Evolutionary conservation across 2,888 invertebrate species (phyloP), one percentile per base, ranked within the genome.

Genomic region (Morpho helenor): DNA sequence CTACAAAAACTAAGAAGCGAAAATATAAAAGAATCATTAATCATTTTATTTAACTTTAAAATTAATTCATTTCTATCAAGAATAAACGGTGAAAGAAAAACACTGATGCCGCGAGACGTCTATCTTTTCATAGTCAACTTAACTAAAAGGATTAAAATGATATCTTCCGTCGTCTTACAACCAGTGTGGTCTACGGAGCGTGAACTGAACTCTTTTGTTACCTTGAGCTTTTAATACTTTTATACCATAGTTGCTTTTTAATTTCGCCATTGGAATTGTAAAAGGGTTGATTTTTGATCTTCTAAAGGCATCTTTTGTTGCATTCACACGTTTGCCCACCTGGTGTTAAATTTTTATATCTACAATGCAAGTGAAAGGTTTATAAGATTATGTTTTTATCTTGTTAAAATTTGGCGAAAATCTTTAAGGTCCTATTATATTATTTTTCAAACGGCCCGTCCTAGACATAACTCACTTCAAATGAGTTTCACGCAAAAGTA

Each of bases 121-220:
- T 86, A 86, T 86, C 87, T 80, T 85, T 87, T 87, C 85, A 89
- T 87, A 87, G 87, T 80, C 87, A 89, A 89, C 89, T 90, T 88
- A 87, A 85, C 87, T 89, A 90, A 90, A 90, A 87, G 90, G 90
- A 90, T 90, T 89, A 89, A 87, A 89, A 89, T 87, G 84, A 89
- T 88, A 87, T 85, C 88, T 88, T 89, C 87, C 87, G 86, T 82
- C 83, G 79, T 80, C 82, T 83, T 81, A 82, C 89, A 85, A 76
- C 77, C 84, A 85, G 88, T 90, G 89, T 88, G 90, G 88, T 87
- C 90, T 75, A 64, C 80, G 74, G 72, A 87, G 80, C 89, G 87
- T 87, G 82, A 89, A 89, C 83, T 79, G 77, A 78, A 78, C 74
- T 81, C 84, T 76, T 86, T 89, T 88, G 87, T 88, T 87, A 86